phyloP scores from a whole-genome alignment of 2,113 vertebrate species.

The Cyanoramphus novaezelandiae region DNA sequence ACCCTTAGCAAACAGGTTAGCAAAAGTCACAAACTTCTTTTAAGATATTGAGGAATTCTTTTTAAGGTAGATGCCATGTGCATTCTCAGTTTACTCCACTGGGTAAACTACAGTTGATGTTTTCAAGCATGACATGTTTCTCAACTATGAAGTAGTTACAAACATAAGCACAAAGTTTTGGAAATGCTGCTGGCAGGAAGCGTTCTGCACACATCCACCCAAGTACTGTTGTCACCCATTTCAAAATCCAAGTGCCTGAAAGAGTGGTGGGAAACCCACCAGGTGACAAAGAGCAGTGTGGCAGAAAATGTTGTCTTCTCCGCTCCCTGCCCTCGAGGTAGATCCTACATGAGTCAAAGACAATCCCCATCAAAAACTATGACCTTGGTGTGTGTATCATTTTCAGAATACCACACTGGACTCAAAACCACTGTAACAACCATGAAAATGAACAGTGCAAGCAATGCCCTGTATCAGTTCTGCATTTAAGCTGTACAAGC shows the following conservation, averaged over 20 bases:
- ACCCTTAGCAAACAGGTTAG: neutral
- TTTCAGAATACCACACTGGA: neutral
- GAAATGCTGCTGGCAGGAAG: neutral
- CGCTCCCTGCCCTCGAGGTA: neutral
- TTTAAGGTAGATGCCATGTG: neutral
- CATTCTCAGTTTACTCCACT: neutral
- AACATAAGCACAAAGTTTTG: neutral
- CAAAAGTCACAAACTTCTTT: neutral
- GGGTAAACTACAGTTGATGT: neutral
- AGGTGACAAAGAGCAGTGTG: neutral
- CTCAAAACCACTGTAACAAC: neutral
- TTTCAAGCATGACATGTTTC: neutral
- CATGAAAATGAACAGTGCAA: neutral
- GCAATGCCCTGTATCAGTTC: neutral
- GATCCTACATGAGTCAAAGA: neutral
- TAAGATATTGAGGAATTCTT: neutral
- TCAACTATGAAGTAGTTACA: neutral
- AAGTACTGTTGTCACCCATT: neutral
- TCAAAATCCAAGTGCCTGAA: neutral
- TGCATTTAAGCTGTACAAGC: neutral
- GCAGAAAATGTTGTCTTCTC: neutral
- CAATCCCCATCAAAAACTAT: neutral
- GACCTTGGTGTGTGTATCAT: neutral
- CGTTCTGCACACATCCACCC: neutral
- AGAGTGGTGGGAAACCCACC: fast-evolving